Percentiles rank a stretch among this genome's conserved stretches.
These are phyloP conservation scores for Atherinomorus stipes DNA, from an alignment of 2,113 vertebrate species.

Conservation along the genomic window DNA sequence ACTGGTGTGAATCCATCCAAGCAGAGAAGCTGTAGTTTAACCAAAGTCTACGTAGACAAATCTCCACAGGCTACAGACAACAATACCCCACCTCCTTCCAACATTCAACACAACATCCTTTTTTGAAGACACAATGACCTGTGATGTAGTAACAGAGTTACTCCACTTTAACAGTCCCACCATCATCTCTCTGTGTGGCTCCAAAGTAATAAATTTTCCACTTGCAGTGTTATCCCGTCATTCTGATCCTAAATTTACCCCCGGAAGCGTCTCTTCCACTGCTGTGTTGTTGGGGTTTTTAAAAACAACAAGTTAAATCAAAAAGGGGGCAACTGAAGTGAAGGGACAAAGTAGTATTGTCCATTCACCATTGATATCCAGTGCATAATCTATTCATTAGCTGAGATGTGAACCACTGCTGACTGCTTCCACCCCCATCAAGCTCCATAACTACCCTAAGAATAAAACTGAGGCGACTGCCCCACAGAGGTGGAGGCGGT, in stretches of 20 bases:
- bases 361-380: conserved; percentile 71
- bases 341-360: conserved; percentile 62
- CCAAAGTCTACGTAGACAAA: conserved; percentile 24
- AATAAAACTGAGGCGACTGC: conserved; percentile 47
- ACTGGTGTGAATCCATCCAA: no score
- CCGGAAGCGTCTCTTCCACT: conserved; percentile 56
- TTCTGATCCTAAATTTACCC: conserved; percentile 29
- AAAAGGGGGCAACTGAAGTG: conserved; percentile 58
- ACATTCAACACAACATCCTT: conserved; percentile 28
- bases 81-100: neutral
- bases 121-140: conserved; percentile 46
- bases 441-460: conserved; percentile 63
- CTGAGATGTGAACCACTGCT: conserved; percentile 59
- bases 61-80: conserved; percentile 15
- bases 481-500: conserved; percentile 44
- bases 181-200: conserved; percentile 36
- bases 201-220: conserved; percentile 42
- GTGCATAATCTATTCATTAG: conserved; percentile 72
- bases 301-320: conserved; percentile 78
- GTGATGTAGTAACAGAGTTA: conserved; percentile 36
- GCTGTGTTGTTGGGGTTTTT: conserved; percentile 37
- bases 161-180: conserved; percentile 34
- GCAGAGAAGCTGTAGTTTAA: conserved; percentile 13
- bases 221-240: conserved; percentile 40
- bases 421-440: conserved; percentile 56